Evolutionary conservation across 2,797 vertebrate genomes (phyloP).

Genomic region (Dipus sagitta): DNA sequence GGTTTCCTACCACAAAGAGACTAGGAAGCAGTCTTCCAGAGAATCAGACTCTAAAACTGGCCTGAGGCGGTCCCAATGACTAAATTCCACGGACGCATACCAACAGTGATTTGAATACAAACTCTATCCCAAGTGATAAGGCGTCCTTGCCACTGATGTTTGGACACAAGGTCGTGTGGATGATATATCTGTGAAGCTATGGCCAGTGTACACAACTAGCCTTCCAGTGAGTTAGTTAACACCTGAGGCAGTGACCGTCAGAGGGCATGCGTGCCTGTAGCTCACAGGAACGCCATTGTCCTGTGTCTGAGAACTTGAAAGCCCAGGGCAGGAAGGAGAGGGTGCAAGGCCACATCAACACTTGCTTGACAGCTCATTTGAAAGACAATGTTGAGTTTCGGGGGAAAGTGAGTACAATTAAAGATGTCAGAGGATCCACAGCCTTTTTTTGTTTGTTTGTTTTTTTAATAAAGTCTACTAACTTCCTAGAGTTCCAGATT

Average conservation of each 20-base stretch:
- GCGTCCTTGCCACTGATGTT: not conserved
- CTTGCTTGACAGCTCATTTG: not conserved
- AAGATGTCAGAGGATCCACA: not conserved
- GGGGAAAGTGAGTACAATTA: not conserved
- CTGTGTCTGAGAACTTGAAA: not conserved
- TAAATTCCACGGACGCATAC: constrained; percentile 33
- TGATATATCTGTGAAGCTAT: constrained; percentile 43
- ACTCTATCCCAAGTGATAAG: constrained; percentile 14
- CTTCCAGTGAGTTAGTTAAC: not conserved
- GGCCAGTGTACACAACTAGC: not conserved
- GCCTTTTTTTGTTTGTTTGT: not conserved
- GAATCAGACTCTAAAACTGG: not conserved
- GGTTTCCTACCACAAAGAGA: not conserved
- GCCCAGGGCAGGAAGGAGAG: not conserved
- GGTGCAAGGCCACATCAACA: fast-evolving
- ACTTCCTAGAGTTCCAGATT: constrained; percentile 14
- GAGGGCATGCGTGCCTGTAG: not conserved
- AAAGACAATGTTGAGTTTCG: not conserved
- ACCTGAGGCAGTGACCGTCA: not conserved
- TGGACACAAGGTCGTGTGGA: constrained; percentile 42
- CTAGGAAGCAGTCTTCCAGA: not conserved
- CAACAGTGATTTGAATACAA: constrained; percentile 30
- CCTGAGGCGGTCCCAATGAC: not conserved
- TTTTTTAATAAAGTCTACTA: not conserved
- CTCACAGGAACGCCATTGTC: not conserved